These are phyloP conservation scores for Danio albolineatus DNA, from an alignment of 2,797 vertebrate genomes.

Conservation along the genomic window DNA sequence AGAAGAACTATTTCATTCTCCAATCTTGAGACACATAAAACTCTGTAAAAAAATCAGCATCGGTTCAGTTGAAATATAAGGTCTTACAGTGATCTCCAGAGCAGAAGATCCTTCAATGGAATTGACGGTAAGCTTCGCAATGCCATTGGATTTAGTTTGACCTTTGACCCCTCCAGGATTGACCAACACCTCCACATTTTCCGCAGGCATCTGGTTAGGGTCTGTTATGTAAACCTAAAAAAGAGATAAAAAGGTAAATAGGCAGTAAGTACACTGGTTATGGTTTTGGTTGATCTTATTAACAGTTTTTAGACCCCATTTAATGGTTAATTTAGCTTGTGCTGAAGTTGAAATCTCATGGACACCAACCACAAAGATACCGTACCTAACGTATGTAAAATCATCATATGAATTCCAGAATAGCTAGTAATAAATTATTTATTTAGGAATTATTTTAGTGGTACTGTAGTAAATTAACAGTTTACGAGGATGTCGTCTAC, in stretches of 20 bases:
- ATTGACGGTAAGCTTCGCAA: conserved; percentile 77
- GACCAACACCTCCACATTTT: conserved; percentile 59
- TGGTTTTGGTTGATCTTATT: too few species aligned
- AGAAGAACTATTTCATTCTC: background rate
- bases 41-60: background rate
- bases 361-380: too few species aligned
- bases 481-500: too few species aligned
- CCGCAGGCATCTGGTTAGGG: conserved; percentile 76
- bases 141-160: conserved; percentile 72
- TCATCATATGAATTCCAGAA: too few species aligned
- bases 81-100: conserved; percentile 53
- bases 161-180: conserved; percentile 20
- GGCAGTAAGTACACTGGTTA: background rate
- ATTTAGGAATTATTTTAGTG: too few species aligned
- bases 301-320: background rate
- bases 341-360: too few species aligned
- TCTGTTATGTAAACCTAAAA: conserved; percentile 78
- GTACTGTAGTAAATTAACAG: too few species aligned
- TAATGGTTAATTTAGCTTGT: background rate
- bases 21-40: background rate
- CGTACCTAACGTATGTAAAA: too few species aligned
- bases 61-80: background rate
- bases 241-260: too few species aligned
- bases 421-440: too few species aligned
- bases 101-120: conserved; percentile 48